Conservation (phyloP, 2,888 invertebrate species). For the Andrena bicolor region DNA sequence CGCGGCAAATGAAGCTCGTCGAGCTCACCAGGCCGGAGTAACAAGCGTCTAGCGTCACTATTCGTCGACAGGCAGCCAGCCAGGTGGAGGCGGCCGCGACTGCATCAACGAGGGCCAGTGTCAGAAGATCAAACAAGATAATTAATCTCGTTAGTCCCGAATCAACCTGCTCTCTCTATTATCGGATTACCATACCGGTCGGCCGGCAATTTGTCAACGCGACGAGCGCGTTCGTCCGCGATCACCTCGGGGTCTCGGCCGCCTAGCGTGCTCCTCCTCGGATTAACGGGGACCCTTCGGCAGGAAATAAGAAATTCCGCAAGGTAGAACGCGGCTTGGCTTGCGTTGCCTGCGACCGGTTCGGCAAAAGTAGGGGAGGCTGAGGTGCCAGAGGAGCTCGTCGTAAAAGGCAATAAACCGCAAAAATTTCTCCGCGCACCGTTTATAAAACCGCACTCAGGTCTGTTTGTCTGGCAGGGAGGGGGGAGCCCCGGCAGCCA, state of each 20-base stretch:
- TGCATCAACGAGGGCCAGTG: slow-evolving; percentile 63
- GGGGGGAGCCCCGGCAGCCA: too few species aligned
- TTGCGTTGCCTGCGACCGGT: neutral
- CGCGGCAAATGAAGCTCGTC: slow-evolving; percentile 43
- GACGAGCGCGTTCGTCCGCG: slow-evolving; percentile 41
- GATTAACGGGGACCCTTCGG: slow-evolving; percentile 28
- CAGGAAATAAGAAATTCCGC: too few species aligned
- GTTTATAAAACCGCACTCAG: slow-evolving; percentile 85
- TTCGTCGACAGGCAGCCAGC: slow-evolving; percentile 21
- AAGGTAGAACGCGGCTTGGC: too few species aligned
- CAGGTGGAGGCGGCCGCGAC: slow-evolving; percentile 48
- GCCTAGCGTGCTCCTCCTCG: neutral
- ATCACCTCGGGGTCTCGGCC: slow-evolving; percentile 30
- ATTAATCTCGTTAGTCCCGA: slow-evolving; percentile 71
- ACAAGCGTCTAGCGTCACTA: slow-evolving; percentile 47
- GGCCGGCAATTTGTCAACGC: slow-evolving; percentile 60
- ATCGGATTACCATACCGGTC: slow-evolving; percentile 68
- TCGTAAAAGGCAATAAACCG: slow-evolving; percentile 76
- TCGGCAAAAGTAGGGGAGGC: too few species aligned
- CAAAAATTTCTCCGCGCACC: slow-evolving; percentile 68
- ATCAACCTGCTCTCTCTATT: slow-evolving; percentile 69
- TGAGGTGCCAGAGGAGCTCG: neutral
- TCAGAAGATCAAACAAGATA: slow-evolving; percentile 71
- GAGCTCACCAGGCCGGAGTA: slow-evolving; percentile 34
- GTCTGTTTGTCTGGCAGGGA: slow-evolving; percentile 86